Base-by-base conservation (phyloP, 2,888 invertebrate genomes). In the Odontocolon sp. region DNA sequence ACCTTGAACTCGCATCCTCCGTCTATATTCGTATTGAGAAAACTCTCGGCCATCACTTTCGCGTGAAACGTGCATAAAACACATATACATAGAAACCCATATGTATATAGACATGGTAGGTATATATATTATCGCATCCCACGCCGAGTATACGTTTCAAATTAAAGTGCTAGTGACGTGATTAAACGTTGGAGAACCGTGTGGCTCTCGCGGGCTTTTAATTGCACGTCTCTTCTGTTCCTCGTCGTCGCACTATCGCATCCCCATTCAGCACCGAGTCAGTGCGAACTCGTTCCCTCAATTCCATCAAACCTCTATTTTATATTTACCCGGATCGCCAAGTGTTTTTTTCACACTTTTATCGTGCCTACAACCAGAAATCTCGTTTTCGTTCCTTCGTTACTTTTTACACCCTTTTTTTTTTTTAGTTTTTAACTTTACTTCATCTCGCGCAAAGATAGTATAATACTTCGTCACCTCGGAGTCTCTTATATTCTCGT, bases 161-260 rank as follows among this genome's bases (percentile, higher is more conserved):
- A 69, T 69, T 31, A 78, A 76, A 72, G 23, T 72, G 59, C 52
- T 36, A 42, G 56, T 68, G 72, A 61, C 45, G 72, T 72, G 72
- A 72, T 78, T 76, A 69, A 66, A 76, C 71, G 59, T 31, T 54
- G 50, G 59, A 59, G 38, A 69, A 52, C 40, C 56, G 54, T 33
- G 50, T 14, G 57, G 21, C 28, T 40, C 52, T 66, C 66, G 59
- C 64, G 70, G 36, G 69, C 69, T 68, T 78, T 69, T 76, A 76
- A 78, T 78, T 78, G 68, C 70, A 28, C 45, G 50, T 28, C 31
- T 74, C 69, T 59, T 50, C 38, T 14, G 16, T 52, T 61, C 54
- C 36, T 11, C 36, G 26, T 14, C 28, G 33, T 3, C 33, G 18
- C 54, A 9, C 36, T 5, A 9, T 54, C 18, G 5, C 33, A 16